Base-by-base conservation (phyloP, 2,113 vertebrate species). In the Nestor notabilis region DNA sequence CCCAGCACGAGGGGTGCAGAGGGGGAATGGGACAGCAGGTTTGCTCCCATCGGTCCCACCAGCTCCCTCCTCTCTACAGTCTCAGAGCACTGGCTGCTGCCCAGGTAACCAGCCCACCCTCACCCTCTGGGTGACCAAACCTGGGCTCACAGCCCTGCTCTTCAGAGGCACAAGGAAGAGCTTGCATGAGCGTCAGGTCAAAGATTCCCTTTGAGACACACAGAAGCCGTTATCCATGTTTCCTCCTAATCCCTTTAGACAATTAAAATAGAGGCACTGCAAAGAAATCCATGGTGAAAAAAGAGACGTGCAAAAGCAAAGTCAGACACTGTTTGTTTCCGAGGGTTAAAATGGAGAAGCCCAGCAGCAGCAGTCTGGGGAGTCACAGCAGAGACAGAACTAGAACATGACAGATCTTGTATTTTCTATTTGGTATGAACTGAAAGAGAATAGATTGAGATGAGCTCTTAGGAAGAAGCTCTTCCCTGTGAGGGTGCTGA, bases 51-150 rank as follows among this genome's bases (percentile, higher is more conserved):
- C 3, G 3, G 25, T 75, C 66, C 71, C 53, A 9, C 10, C 50
- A 68, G 18, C 29, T 47, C 60, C 61, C 18, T 65, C 28, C 10
- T 49, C n/a, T 35, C 72, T 53, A 11, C 52, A 72, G 43, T 15
- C 56, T 60, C 5, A 0, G 5, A 23, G 50, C 8, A 1, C 25
- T 1, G 1, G 17, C 41, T 70, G 41, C 72, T 55, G 14, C 35
- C n/a, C 2, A 1, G 63, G 68, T 6, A 37, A 43, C 33, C 20
- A 19, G 11, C 20, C 21, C 58, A 35, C 28, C 17, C 15, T 13
- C 2, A 0, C 17, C 31, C 1, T 1, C 43, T 21, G 47, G 10
- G 41, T 46, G n/a, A 8, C 28, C 33, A 39, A n/a, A 49, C 6
- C 29, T 8, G 55, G 15, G 81, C 46, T 80, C 52, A 7, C 12